Conservation (phyloP, 2,797 vertebrate species). For the Cryptoblepharus egeriae region DNA sequence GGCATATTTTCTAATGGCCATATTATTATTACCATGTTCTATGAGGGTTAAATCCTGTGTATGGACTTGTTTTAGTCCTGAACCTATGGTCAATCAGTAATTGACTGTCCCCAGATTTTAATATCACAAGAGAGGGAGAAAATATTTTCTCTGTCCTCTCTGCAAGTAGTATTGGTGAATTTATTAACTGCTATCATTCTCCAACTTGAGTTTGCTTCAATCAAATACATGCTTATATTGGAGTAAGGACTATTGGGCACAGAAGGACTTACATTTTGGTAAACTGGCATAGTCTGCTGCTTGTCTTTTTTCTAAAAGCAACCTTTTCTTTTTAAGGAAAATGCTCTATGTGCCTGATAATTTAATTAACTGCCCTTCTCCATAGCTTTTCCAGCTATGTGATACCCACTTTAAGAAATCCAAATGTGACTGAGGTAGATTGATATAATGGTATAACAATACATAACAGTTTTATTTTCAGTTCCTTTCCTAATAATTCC, state of each 20-base stretch:
- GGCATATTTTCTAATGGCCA: too few relatives aligned
- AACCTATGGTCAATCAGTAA: not conserved
- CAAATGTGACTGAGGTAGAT: not conserved
- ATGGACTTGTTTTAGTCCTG: not conserved
- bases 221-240: too few relatives aligned
- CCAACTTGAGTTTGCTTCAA: not conserved
- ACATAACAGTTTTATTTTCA: not conserved
- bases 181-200: not conserved
- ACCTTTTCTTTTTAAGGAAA: not conserved
- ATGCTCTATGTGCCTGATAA: not conserved
- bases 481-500: not conserved
- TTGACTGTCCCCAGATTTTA: not conserved
- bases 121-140: not conserved
- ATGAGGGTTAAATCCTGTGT: too few relatives aligned
- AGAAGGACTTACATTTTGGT: too few relatives aligned
- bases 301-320: not conserved
- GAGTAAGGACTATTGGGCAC: too few relatives aligned
- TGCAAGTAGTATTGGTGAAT: not conserved
- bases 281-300: too few relatives aligned
- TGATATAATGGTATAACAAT: not conserved
- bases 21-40: too few relatives aligned
- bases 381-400: not conserved
- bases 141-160: not conserved
- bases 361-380: not conserved
- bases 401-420: not conserved